These are phyloP conservation scores for Accipiter virgatus DNA, from an alignment of 2,113 vertebrate genomes.

Conservation along the genomic window DNA sequence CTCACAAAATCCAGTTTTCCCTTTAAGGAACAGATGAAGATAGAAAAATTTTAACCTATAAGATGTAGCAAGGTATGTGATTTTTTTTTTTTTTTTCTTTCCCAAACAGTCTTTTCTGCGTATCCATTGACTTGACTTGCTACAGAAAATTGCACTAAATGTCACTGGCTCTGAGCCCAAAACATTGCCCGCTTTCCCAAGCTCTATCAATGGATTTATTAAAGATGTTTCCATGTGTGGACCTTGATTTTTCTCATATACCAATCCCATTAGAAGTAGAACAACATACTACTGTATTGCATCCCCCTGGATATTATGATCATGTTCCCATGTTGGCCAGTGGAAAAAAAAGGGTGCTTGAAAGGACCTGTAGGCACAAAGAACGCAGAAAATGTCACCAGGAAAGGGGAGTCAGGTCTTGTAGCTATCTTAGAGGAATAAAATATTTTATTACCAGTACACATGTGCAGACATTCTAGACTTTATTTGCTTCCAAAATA, in stretches of 20 bases:
- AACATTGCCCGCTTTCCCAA: neutral
- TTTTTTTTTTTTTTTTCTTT: neutral
- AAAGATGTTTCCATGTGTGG: neutral
- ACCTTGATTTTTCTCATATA: neutral
- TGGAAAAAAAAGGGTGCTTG: neutral
- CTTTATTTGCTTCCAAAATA: neutral
- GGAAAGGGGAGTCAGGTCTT: neutral
- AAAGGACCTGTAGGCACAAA: neutral
- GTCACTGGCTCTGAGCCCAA: neutral
- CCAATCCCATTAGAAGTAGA: neutral
- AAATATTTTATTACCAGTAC: neutral
- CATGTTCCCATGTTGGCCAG: accelerated
- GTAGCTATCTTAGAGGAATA: neutral
- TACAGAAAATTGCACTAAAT: neutral
- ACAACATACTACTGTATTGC: neutral
- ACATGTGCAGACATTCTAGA: neutral
- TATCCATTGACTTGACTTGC: neutral
- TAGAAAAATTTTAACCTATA: neutral
- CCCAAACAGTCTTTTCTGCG: neutral
- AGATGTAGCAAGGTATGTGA: neutral
- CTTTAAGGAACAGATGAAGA: slow-evolving; percentile 4
- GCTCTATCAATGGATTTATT: neutral
- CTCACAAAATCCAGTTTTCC: slow-evolving; percentile 10
- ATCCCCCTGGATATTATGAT: neutral
- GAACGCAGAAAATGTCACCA: neutral